Evolutionary conservation across 1,140 invertebrate genomes (phyloP).

Genomic region (Maniola jurtina): DNA sequence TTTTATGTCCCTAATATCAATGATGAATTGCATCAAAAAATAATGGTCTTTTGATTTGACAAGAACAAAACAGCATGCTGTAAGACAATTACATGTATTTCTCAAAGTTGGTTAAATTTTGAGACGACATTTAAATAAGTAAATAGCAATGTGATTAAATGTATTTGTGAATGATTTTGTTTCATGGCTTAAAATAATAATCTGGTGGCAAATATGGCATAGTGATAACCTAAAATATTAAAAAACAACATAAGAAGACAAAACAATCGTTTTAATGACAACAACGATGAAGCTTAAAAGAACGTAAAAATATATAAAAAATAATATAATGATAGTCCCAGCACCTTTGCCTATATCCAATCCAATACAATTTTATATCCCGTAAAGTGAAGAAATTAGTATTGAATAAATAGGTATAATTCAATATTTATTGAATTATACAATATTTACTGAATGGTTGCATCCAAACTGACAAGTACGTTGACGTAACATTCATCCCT

Average conservation of each 20-base stretch:
- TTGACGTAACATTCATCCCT: no score
- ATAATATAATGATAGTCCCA: no score
- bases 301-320: no score
- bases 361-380: no score
- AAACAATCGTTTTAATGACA: conserved; percentile 21
- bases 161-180: not conserved
- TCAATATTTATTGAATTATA: no score
- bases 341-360: no score
- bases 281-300: no score
- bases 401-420: no score
- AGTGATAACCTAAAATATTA: conserved; percentile 5
- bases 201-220: not conserved
- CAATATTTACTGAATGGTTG: no score
- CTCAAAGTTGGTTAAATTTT: conserved; percentile 62
- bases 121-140: not conserved
- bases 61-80: conserved; percentile 16
- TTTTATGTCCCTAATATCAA: not conserved
- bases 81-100: conserved; percentile 33
- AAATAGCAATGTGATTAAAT: not conserved
- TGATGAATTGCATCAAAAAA: not conserved
- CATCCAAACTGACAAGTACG: no score
- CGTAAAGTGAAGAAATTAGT: no score
- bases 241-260: conserved; percentile 32
- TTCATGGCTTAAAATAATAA: not conserved
- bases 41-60: not conserved